Conservation (phyloP, 2,113 vertebrate genomes). For the Salminus brasiliensis region DNA sequence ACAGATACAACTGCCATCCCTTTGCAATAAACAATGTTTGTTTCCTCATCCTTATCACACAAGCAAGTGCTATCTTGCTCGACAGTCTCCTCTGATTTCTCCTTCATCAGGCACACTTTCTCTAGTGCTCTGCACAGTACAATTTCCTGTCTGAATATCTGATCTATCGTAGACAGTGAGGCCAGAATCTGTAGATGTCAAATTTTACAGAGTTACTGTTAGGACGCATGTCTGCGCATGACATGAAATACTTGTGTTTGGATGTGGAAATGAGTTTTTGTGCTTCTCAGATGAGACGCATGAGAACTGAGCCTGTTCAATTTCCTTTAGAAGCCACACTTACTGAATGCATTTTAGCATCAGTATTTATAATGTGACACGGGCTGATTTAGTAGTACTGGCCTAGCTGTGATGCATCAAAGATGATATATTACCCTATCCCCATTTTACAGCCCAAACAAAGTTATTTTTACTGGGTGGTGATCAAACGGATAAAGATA, state of each 20-base stretch:
- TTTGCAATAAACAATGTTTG: constrained; percentile 1
- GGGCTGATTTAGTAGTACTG: not conserved
- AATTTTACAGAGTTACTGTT: not conserved
- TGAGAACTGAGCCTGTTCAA: no score
- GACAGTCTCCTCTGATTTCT: not conserved
- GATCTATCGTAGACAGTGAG: not conserved
- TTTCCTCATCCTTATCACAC: constrained; percentile 7
- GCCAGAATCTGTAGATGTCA: not conserved
- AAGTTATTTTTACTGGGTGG: not conserved
- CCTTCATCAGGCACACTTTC: not conserved
- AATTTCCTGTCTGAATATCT: constrained; percentile 5
- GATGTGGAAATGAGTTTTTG: not conserved
- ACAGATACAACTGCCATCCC: constrained; percentile 17
- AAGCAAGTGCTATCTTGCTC: not conserved
- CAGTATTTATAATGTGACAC: not conserved
- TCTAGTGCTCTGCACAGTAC: not conserved
- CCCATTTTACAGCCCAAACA: not conserved
- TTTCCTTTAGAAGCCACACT: not conserved
- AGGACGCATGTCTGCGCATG: not conserved
- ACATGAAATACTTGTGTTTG: not conserved
- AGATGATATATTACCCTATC: not conserved
- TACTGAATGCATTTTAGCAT: not conserved
- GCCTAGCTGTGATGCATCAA: not conserved
- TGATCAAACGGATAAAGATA: not conserved
- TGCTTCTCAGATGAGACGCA: not conserved